These are phyloP conservation scores for Ambastaia sidthimunki DNA, from an alignment of 2,797 vertebrate genomes.

Conservation along the genomic window DNA sequence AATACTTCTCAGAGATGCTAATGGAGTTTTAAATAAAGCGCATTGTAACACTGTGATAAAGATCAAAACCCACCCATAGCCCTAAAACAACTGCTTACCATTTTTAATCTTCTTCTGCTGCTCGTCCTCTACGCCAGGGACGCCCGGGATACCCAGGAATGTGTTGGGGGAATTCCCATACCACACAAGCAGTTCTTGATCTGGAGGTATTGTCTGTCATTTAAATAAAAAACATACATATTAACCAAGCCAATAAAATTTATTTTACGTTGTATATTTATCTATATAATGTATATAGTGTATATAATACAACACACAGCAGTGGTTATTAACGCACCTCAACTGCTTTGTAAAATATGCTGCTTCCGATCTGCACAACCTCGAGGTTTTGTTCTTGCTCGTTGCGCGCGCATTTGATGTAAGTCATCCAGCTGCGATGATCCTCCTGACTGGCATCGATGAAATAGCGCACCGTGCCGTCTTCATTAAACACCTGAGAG, in stretches of 20 bases:
- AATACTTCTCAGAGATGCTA: neutral
- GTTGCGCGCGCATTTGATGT: slow-evolving; percentile 94
- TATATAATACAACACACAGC: too few species aligned
- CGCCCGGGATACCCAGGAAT: slow-evolving; percentile 94
- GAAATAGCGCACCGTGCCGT: slow-evolving; percentile 89
- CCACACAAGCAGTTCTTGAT: slow-evolving; percentile 97
- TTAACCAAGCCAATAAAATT: neutral
- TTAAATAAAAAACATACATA: neutral
- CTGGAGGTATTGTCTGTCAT: slow-evolving; percentile 91
- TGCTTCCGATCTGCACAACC: slow-evolving; percentile 94
- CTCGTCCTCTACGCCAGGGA: slow-evolving; percentile 92
- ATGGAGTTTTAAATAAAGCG: neutral
- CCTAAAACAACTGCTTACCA: slow-evolving; percentile 73
- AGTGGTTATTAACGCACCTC: slow-evolving; percentile 76
- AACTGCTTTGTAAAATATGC: slow-evolving; percentile 95
- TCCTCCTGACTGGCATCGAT: slow-evolving; percentile 96
- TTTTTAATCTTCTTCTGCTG: slow-evolving; percentile 89
- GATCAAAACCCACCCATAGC: slow-evolving; percentile 19
- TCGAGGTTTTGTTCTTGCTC: slow-evolving; percentile 98
- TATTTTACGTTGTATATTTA: too few species aligned
- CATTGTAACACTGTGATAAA: slow-evolving; percentile 27
- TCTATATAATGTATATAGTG: too few species aligned
- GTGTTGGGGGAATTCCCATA: slow-evolving; percentile 95
- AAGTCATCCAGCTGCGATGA: slow-evolving; percentile 98
- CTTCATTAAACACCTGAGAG: slow-evolving; percentile 91